A percentile compares a stretch with the other conserved stretches of the same genome.
Evolutionary conservation across 2,113 vertebrate genomes (phyloP).

Genomic region (Pomatorhinus ruficollis): DNA sequence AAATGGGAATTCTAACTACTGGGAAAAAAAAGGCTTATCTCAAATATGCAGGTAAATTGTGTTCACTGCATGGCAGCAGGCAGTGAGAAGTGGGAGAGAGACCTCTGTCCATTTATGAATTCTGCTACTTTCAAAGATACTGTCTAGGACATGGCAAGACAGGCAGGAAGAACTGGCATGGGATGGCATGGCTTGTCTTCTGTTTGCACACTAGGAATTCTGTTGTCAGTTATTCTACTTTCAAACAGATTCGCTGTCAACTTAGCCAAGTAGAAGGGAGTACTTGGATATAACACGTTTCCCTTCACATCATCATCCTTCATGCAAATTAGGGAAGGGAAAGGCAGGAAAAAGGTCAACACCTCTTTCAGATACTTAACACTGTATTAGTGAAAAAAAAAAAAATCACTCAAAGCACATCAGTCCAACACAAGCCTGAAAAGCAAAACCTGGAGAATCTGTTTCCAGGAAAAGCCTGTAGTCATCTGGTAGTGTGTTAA

Average conservation of each 20-base stretch:
- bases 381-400: neutral
- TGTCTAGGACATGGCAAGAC: neutral
- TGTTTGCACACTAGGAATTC: neutral
- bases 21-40: neutral
- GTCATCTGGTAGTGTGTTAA: neutral
- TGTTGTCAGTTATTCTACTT: neutral
- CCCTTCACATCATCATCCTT: neutral
- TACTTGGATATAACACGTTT: neutral
- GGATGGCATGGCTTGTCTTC: neutral
- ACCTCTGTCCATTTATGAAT: neutral
- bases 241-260: neutral
- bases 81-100: neutral
- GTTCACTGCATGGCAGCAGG: neutral
- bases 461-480: conserved; percentile 12
- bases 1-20: neutral
- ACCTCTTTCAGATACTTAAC: neutral
- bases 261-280: neutral
- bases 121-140: neutral
- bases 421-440: neutral
- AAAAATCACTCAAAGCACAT: neutral
- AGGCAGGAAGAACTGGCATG: neutral
- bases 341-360: neutral
- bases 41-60: neutral
- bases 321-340: neutral
- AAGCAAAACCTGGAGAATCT: neutral